Evolutionary conservation across 2,888 invertebrate genomes (phyloP), one percentile per base, ranked within the genome.

Genomic region (Agelastica alni): DNA sequence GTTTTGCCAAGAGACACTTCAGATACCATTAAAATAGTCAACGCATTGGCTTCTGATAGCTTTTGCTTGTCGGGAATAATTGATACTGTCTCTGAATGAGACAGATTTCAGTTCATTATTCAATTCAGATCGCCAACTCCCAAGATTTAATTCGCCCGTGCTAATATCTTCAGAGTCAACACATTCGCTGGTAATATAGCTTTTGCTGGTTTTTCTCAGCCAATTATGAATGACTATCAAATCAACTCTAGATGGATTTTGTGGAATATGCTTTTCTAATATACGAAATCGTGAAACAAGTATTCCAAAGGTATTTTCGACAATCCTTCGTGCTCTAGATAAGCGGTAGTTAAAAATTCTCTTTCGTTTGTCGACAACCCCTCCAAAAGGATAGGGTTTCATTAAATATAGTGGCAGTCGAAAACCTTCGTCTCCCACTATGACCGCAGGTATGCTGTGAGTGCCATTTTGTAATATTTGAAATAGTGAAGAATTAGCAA

Each of bases 121-220:
- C 1, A 22, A 7, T 22, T 22, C 1, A 22, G 28, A 28, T 43
- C 43, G 12, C 43, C 43, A 43, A 3, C 4, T n/a, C 16, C 34
- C 45, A n/a, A n/a, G 18, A n/a, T 6, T 34, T 18, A 20, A 5
- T 1, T 10, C 6, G 3, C 32, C 18, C 12, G 5, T 7, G 3
- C n/a, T 7, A 16, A 16, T 45, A 45, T 45, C 45, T 34, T 45
- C 32, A 13, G n/a, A 31, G 20, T 45, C 45, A 3, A 34, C 18
- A 4, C 18, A 34, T 10, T 17, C n/a, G 17, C 10, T 31, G 5
- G 32, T 17, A 5, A 20, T 45, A 16, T 32, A 45, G 10, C 6
- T 45, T n/a, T 45, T n/a, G 9, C 13, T 4, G 10, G 44, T 44
- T 7, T n/a, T 44, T 12, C 45, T 7, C 12, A 45, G 20, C 31